Evolutionary conservation across 2,113 vertebrate genomes (phyloP), one percentile per base, ranked within the genome.

Genomic region (Cyanoramphus novaezelandiae): DNA sequence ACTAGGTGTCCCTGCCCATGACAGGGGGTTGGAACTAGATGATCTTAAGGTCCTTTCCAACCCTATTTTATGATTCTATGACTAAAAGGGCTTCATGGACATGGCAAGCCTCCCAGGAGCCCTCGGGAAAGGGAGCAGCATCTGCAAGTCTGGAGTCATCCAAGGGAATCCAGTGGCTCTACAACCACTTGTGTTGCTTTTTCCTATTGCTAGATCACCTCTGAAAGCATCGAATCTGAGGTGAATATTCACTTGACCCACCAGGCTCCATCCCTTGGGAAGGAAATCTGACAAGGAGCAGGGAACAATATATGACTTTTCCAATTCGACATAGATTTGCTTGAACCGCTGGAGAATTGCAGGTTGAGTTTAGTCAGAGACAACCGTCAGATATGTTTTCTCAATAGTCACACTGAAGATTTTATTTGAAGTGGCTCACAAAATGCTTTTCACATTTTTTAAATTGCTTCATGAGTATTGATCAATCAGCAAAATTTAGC

Each of bases 401-500:
- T 93, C 59, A 44, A 49, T 79, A 68, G 85, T 95, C 88, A 65
- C 92, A 87, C 70, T 50, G 63, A 96, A 96, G 71, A 72, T 93
- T 93, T 83, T 80, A 69, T 93, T 93, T 79, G 82, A 94, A 97
- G 91, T 78, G 78, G 82, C 64, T 96, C 91, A 79, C 50, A 53
- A 94, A 97, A 84, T 79, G 60, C 71, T 95, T 82, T 93, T 65
- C 89, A 91, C 39, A 64, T 96, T 97, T 95, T 95, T 96, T 49
- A 95, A 98, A 95, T 89, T 92, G 81, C 92, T 93, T 97, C 87
- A 81, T 91, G 82, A 97, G 86, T 94, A 84, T 87, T 91, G 89
- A 97, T 98, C 97, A 96, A 92, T 97, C 96, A 96, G 90, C 76
- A 95, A 96, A 92, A 91, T 96, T 92, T 91, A 94, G 93, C 91